A percentile compares a stretch with the other conserved stretches of the same genome.
phyloP scores from a whole-genome alignment of 2,888 invertebrate species.

The Acronicta aceris region DNA sequence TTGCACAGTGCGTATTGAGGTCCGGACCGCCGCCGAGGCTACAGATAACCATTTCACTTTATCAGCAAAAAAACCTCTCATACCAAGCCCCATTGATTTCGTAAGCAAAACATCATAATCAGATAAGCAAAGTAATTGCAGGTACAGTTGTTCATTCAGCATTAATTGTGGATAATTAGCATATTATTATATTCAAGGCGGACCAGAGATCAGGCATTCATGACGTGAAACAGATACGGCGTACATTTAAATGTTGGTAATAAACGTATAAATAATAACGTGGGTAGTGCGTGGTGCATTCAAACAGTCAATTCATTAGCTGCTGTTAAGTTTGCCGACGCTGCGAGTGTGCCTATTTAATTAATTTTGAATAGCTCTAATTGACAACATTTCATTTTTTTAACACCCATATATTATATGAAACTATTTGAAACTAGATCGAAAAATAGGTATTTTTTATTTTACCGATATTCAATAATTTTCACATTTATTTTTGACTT shows the following conservation, averaged over 20 bases:
- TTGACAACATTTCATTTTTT: no score
- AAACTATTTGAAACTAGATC: no score
- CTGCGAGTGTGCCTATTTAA: constrained; percentile 8
- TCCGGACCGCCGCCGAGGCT: constrained; percentile 5
- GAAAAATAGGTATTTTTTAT: no score
- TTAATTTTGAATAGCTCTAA: constrained; percentile 20
- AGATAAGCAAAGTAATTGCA: constrained; percentile 43
- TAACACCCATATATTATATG: no score
- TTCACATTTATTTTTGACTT: no score
- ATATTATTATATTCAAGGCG: constrained; percentile 63
- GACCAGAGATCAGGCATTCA: constrained; percentile 54
- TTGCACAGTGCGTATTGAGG: constrained; percentile 15
- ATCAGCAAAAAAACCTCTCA: constrained; percentile 15
- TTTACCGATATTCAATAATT: no score
- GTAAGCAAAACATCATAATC: constrained; percentile 33
- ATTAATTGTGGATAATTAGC: constrained; percentile 61
- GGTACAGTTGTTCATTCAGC: constrained; percentile 52
- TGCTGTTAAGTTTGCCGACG: constrained; percentile 28
- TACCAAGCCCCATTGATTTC: constrained; percentile 37
- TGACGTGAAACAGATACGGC: constrained; percentile 14
- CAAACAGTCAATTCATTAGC: constrained; percentile 32
- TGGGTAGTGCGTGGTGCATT: constrained; percentile 38
- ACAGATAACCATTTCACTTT: constrained; percentile 1
- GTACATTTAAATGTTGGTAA: constrained; percentile 27
- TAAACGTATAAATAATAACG: constrained; percentile 21